Evolutionary conservation across 2,797 vertebrate species (phyloP).

Genomic region (Lithobates pipiens): DNA sequence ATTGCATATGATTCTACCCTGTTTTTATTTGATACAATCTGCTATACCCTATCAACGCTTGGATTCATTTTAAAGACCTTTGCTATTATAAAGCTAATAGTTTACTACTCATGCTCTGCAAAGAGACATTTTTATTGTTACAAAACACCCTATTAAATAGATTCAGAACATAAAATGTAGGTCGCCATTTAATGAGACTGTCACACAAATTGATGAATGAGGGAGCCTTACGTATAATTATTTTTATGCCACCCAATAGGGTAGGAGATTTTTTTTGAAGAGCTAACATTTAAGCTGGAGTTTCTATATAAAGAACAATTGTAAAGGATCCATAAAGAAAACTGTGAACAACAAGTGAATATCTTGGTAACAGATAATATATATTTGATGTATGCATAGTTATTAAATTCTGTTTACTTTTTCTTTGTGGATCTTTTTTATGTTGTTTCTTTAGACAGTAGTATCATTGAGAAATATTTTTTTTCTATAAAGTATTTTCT

Average conservation of each 20-base stretch:
- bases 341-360: neutral
- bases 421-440: neutral
- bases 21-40: slow-evolving; percentile 50
- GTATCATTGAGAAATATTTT: neutral
- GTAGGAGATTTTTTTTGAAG: neutral
- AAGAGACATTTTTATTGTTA: slow-evolving; percentile 50
- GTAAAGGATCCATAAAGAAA: neutral
- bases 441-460: neutral
- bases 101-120: slow-evolving; percentile 47
- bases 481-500: neutral
- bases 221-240: slow-evolving; percentile 48
- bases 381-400: neutral
- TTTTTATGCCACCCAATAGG: slow-evolving; percentile 38
- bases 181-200: slow-evolving; percentile 51
- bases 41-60: slow-evolving; percentile 45
- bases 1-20: slow-evolving; percentile 41
- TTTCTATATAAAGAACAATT: neutral
- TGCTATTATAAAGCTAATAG: slow-evolving; percentile 51
- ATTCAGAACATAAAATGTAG: slow-evolving; percentile 54
- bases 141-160: slow-evolving; percentile 54
- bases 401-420: neutral
- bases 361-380: neutral
- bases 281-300: neutral
- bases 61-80: slow-evolving; percentile 52
- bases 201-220: slow-evolving; percentile 51